Percentiles rank a stretch among this genome's conserved stretches.
Conservation (phyloP, 2,113 vertebrate genomes). For the Steatornis caripensis region DNA sequence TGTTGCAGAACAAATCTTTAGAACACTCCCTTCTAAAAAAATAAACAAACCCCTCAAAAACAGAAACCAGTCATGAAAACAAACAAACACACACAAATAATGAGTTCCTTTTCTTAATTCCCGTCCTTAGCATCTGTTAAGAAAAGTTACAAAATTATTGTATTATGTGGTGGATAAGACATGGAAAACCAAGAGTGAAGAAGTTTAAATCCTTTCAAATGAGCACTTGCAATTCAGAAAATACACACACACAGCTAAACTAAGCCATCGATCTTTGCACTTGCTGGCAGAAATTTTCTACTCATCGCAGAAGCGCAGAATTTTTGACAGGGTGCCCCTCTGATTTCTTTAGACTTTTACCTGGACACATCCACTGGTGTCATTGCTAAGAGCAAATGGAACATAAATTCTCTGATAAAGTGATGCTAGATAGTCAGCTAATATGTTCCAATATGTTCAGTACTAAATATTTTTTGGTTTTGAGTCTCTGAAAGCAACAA, state of each 20-base stretch:
- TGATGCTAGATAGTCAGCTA: not conserved
- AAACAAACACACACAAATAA: not conserved
- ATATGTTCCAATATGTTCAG: not conserved
- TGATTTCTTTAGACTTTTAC: not conserved
- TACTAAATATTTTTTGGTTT: not conserved
- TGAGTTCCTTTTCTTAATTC: not conserved
- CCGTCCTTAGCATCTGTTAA: accelerated
- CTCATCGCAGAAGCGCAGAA: not conserved
- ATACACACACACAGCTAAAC: not conserved
- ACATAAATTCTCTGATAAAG: not conserved
- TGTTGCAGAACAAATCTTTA: not conserved
- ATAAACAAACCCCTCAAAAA: accelerated
- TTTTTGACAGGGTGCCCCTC: not conserved
- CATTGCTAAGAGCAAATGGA: not conserved
- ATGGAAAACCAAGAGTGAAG: not conserved
- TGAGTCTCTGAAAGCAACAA: not conserved
- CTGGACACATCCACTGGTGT: too few species aligned
- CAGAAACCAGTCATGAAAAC: not conserved
- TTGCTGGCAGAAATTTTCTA: not conserved
- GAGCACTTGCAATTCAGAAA: not conserved
- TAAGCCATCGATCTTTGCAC: not conserved
- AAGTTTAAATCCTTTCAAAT: not conserved
- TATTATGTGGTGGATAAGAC: not conserved
- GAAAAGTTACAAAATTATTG: not conserved
- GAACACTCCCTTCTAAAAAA: not conserved